These are phyloP conservation scores for Ivindomyrus marchei DNA, from an alignment of 2,113 vertebrate species.

Conservation along the genomic window DNA sequence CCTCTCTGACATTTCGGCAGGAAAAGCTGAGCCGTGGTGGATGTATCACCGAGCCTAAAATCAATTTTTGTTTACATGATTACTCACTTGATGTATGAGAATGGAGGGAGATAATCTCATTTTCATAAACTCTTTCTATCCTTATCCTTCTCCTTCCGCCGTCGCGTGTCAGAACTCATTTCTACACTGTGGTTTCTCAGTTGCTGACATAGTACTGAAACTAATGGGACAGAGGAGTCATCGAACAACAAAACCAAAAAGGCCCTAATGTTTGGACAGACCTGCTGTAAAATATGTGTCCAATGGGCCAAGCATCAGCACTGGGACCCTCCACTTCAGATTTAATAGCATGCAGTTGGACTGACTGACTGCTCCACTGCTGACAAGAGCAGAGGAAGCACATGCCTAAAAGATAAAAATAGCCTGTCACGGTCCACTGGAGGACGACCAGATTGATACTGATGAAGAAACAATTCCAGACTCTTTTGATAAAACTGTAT, in stretches of 20 bases:
- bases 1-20: not conserved
- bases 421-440: slow-evolving; percentile 1
- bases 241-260: not conserved
- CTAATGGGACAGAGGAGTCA: not conserved
- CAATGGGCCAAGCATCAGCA: slow-evolving; percentile 43
- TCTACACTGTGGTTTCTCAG: not conserved
- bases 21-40: not conserved
- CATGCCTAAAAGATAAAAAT: not conserved
- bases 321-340: slow-evolving; percentile 31
- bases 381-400: slow-evolving; percentile 34
- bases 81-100: slow-evolving; percentile 3
- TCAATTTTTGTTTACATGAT: not conserved
- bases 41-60: not conserved
- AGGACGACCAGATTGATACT: slow-evolving; percentile 4
- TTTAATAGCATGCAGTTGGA: slow-evolving; percentile 30
- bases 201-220: not conserved
- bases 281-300: slow-evolving; percentile 21
- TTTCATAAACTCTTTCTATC: not conserved
- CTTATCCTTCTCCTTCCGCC: not conserved
- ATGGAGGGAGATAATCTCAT: not conserved
- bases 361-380: slow-evolving; percentile 41
- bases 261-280: slow-evolving; percentile 47
- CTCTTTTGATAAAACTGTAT: not conserved
- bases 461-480: not conserved
- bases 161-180: not conserved